Evolutionary conservation across 2,888 invertebrate species (phyloP), one percentile per base, ranked within the genome.

Genomic region (Pediacus dermestoides): DNA sequence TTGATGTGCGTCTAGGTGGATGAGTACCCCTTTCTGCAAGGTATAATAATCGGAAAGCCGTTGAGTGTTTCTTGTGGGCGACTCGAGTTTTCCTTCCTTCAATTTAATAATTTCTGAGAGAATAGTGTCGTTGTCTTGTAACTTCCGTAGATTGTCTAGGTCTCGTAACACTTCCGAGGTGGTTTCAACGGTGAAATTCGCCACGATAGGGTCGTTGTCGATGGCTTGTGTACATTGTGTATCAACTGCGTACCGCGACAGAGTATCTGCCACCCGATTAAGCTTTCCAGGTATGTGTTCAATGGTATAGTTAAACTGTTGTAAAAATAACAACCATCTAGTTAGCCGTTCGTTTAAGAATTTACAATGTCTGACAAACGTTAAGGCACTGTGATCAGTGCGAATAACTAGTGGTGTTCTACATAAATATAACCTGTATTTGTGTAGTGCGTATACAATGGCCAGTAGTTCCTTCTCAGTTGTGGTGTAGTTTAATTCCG

Each of bases 401-500:
- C 10, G 3, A 3, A 31, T 31, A 3, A 12, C 6, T 4, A 31
- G 9, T 10, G 31, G 31, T 31, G 31, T 7, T 8, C 8, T 7
- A 7, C 16, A 3, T 8, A 31, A 4, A 18, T 16, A 15, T 8
- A 16, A 3, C 4, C 31, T 30, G 4, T 30, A 28, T 12, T 37
- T 30, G 13, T 37, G 30, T 9, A 37, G 26, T 1, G 36, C 16
- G 12, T 36, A 36, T 2, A 36, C 16, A 7, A 36, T 27, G 21
- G 27, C 27, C 3, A 28, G 11, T 8, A 23, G 7, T 25, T 37
- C 31, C 13, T 31, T 31, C 6, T 37, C 25, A 7, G 31, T 31
- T 1, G 23, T 22, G 6, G 22, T 31, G 11, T 37, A 37, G n/a
- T 37, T 37, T 4, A 37, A 7, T 11, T 37, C 37, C 2, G 30